Base-by-base conservation (phyloP, 1,140 invertebrate genomes). In the Brachionus plicatilis region DNA sequence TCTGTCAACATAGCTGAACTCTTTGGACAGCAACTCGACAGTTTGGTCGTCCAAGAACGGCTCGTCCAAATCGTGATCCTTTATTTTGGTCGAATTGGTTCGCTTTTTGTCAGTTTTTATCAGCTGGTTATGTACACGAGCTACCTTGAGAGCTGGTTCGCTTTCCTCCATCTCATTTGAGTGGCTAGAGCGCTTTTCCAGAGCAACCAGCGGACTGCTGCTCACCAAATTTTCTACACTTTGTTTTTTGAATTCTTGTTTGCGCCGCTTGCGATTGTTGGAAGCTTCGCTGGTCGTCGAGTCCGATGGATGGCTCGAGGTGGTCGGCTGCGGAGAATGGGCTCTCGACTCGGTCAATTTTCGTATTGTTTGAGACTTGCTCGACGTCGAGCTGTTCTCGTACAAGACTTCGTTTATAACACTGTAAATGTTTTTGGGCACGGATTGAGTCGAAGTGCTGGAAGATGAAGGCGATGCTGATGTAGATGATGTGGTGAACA, bases 191-290 rank as follows among this genome's bases (percentile, higher is more conserved):
- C 20, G 20, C 33, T 37, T 37, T 70, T 70, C 66, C 3, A n/a
- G 3, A 5, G 9, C 41, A 3, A 20, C 27, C 14, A 76, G 14
- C 24, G 41, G 45, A n/a, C 33, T 50, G 43, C 3, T 12, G 27
- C 27, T 50, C 1, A 27, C 24, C 4, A 14, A 50, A 14, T 12
- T 47, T 24, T 50, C 45, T 3, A 76, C 4, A 50, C 12, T 50
- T 76, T 76, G 72, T 50, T 76, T 76, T 76, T 76, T 76, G 27
- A 76, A 76, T 50, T 76, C 72, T 76, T 76, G 72, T 50, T 76
- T 76, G n/a, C 72, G 72, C 7, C 72, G 5, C 33, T 76, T 76
- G 24, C 72, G 72, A 14, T 20, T 76, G 20, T 9, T 50, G 43
- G 41, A 47, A 2, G 20, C 20, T 11, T 76, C 20, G 72, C 7